Conservation (phyloP, 2,888 invertebrate genomes). For the Nowickia ferox region DNA sequence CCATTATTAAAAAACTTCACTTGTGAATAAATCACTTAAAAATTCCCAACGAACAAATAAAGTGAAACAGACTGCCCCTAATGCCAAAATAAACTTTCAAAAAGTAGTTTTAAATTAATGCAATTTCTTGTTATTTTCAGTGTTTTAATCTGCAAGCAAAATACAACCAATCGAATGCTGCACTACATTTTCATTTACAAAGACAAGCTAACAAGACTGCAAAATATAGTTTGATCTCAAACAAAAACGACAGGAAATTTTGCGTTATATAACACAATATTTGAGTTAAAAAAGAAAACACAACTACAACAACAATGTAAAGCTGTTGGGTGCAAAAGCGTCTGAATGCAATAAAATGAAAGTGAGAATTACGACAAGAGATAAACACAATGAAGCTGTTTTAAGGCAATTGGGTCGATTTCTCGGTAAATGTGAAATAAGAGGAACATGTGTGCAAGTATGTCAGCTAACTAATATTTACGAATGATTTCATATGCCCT, state of each 20-base stretch:
- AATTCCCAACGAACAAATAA: neutral
- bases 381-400: conserved; percentile 58
- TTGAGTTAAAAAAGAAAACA: neutral
- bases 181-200: conserved; percentile 17
- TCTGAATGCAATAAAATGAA: conserved; percentile 42
- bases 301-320: neutral
- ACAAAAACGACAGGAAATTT: conserved; percentile 27
- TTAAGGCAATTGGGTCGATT: conserved; percentile 66
- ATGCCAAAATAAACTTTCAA: neutral
- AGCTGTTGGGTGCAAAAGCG: conserved; percentile 1
- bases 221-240: conserved; percentile 52
- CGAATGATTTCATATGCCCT: conserved; percentile 50
- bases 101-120: neutral
- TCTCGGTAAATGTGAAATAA: conserved; percentile 31
- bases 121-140: neutral
- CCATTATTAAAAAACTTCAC: too few relatives aligned
- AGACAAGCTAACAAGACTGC: conserved; percentile 21
- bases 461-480: conserved; percentile 45
- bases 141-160: conserved; percentile 11
- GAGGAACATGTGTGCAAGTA: neutral
- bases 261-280: neutral
- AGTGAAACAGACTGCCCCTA: neutral
- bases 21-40: neutral
- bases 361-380: conserved; percentile 59
- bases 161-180: neutral